Evolutionary conservation across 1,140 invertebrate genomes (phyloP).

Genomic region (Drosophila lacteicornis): DNA sequence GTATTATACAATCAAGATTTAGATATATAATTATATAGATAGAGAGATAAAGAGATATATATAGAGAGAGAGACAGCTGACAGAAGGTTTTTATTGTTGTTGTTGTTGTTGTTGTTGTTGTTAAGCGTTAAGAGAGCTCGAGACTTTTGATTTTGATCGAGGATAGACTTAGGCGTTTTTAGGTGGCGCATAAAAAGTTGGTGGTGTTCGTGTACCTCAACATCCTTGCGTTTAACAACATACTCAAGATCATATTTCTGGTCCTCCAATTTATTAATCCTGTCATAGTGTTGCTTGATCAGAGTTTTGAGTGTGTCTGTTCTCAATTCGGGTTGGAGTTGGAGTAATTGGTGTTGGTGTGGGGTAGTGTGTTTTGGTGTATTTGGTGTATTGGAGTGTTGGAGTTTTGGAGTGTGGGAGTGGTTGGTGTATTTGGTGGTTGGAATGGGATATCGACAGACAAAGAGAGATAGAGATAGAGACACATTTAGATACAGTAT

Average conservation of each 20-base stretch:
- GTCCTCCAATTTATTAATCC: slow-evolving; percentile 95
- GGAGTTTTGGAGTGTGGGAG: slow-evolving; percentile 4
- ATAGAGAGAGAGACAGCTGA: slow-evolving; percentile 57
- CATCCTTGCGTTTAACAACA: slow-evolving; percentile 98
- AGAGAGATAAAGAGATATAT: slow-evolving; percentile 35
- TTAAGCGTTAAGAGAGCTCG: slow-evolving; percentile 56
- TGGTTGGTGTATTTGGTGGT: slow-evolving; percentile 25
- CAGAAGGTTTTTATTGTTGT: slow-evolving; percentile 68
- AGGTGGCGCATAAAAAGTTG: slow-evolving; percentile 52
- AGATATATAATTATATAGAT: slow-evolving; percentile 32
- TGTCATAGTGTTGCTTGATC: slow-evolving; percentile 94
- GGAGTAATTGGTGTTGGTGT: slow-evolving; percentile 12
- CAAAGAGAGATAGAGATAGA: slow-evolving; percentile 53
- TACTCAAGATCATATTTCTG: slow-evolving; percentile 99
- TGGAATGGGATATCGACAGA: slow-evolving; percentile 25
- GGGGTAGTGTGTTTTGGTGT: slow-evolving; percentile 8
- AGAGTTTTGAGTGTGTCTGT: slow-evolving; percentile 92
- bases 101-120: slow-evolving; percentile 61
- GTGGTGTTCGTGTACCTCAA: slow-evolving; percentile 90
- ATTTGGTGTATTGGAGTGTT: slow-evolving; percentile 2
- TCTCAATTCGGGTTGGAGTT: slow-evolving; percentile 27
- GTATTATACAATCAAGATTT: slow-evolving; percentile 27
- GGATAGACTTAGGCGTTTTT: slow-evolving; percentile 50
- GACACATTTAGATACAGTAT: slow-evolving; percentile 45
- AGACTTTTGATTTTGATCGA: slow-evolving; percentile 72